Percentiles rank a stretch among this genome's conserved stretches.
These are phyloP conservation scores for Melanocharis versteri DNA, from an alignment of 2,113 vertebrate species.

Conservation along the genomic window DNA sequence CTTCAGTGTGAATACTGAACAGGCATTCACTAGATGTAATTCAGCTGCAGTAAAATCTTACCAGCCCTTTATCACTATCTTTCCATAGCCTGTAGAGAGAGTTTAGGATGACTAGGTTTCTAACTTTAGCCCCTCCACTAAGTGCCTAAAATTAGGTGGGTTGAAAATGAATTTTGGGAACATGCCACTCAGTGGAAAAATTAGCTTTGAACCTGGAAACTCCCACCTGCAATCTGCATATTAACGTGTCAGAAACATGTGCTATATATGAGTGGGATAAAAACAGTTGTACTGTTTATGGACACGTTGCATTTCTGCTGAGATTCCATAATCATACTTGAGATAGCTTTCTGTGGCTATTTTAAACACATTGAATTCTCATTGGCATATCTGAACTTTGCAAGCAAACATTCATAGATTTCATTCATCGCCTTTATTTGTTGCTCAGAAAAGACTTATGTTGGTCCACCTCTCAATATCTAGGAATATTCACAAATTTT, in stretches of 20 bases:
- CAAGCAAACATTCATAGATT: not conserved
- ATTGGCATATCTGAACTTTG: not conserved
- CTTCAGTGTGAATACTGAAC: not conserved
- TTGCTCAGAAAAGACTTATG: not conserved
- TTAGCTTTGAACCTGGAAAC: not conserved
- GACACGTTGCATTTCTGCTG: not conserved
- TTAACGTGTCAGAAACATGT: not conserved
- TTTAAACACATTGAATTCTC: not conserved
- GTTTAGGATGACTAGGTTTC: not conserved
- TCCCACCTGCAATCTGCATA: constrained; percentile 11
- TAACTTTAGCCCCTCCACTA: not conserved
- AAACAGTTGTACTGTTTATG: not conserved
- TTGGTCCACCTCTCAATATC: not conserved
- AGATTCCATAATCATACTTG: not conserved
- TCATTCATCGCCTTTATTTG: not conserved
- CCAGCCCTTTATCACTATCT: not conserved
- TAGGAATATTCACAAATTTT: not conserved
- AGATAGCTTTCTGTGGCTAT: not conserved
- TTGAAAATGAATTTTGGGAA: not conserved
- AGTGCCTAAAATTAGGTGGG: not conserved
- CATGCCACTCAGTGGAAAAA: not conserved
- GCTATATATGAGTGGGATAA: not conserved
- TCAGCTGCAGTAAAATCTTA: not conserved
- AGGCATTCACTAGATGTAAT: not conserved
- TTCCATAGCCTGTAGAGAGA: not conserved